Percentiles rank a stretch among this genome's conserved stretches.
These are phyloP conservation scores for Copsychus sechellarum DNA, from an alignment of 2,113 vertebrate genomes.

Conservation along the genomic window DNA sequence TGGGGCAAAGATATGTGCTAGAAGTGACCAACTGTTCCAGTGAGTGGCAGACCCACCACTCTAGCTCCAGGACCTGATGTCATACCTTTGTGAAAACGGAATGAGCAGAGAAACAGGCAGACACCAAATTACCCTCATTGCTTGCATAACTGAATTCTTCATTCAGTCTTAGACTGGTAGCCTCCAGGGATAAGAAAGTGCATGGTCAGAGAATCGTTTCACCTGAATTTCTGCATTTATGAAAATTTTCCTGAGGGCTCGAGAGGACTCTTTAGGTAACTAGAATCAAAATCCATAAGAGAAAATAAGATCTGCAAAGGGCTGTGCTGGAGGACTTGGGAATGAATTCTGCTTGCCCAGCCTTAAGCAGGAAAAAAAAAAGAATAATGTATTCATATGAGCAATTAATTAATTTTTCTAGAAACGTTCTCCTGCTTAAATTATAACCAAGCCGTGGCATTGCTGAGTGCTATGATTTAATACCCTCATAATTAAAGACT, in stretches of 20 bases:
- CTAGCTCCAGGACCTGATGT: neutral
- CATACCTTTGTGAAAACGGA: neutral
- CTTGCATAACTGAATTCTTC: neutral
- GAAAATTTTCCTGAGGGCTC: neutral
- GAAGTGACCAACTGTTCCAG: neutral
- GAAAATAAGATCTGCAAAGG: neutral
- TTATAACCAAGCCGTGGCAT: conserved; percentile 33
- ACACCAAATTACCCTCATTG: neutral
- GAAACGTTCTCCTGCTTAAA: conserved; percentile 21
- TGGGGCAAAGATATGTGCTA: neutral
- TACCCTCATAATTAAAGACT: conserved; percentile 53
- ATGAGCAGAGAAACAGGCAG: neutral
- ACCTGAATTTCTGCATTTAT: neutral
- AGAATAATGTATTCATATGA: conserved; percentile 31
- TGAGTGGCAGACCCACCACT: accelerated
- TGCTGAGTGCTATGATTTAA: conserved; percentile 58
- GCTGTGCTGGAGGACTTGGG: neutral
- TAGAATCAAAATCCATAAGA: neutral
- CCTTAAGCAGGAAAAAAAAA: neutral
- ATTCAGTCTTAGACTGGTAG: neutral
- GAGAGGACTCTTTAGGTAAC: neutral
- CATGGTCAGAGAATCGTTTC: neutral
- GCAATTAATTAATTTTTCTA: conserved; percentile 58
- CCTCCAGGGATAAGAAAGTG: neutral
- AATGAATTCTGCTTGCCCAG: neutral